These are phyloP conservation scores for Elephantulus edwardii DNA, from an alignment of 2,113 vertebrate genomes.

Conservation along the genomic window DNA sequence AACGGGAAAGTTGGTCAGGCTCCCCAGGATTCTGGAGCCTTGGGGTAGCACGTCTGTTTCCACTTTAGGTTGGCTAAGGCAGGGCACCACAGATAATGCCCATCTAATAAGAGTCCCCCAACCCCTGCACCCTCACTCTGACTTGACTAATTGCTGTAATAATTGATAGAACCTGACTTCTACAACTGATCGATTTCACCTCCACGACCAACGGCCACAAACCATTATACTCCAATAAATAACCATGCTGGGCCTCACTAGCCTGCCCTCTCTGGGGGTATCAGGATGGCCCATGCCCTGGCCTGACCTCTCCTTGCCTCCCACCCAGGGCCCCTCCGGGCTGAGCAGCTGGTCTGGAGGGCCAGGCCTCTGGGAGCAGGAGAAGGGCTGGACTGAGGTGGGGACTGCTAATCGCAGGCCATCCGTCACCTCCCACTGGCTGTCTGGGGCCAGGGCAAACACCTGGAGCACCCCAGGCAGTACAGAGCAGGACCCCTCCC, in stretches of 20 bases:
- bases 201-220: slow-evolving; percentile 88
- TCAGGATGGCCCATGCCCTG: slow-evolving; percentile 61
- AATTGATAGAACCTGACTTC: slow-evolving; percentile 92
- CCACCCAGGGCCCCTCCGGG: slow-evolving; percentile 76
- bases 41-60: slow-evolving; percentile 48
- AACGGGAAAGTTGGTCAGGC: neutral
- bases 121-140: slow-evolving; percentile 79
- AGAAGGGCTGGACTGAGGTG: slow-evolving; percentile 55
- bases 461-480: slow-evolving; percentile 86
- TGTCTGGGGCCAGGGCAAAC: slow-evolving; percentile 82
- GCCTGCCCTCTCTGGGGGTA: slow-evolving; percentile 70
- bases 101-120: slow-evolving; percentile 81
- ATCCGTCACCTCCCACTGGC: slow-evolving; percentile 89
- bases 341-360: slow-evolving; percentile 86
- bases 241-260: slow-evolving; percentile 78
- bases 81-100: slow-evolving; percentile 61
- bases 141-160: slow-evolving; percentile 94
- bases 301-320: slow-evolving; percentile 82
- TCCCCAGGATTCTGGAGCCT: slow-evolving; percentile 58
- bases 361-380: slow-evolving; percentile 72
- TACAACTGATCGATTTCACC: slow-evolving; percentile 89
- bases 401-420: slow-evolving; percentile 79
- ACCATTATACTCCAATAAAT: slow-evolving; percentile 86
- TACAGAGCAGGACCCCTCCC: slow-evolving; percentile 63
- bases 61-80: slow-evolving; percentile 35